A percentile compares a stretch with the other conserved stretches of the same genome.
These are phyloP conservation scores for Crocodylus rhombifer DNA, from an alignment of 2,797 vertebrate species.

Conservation along the genomic window DNA sequence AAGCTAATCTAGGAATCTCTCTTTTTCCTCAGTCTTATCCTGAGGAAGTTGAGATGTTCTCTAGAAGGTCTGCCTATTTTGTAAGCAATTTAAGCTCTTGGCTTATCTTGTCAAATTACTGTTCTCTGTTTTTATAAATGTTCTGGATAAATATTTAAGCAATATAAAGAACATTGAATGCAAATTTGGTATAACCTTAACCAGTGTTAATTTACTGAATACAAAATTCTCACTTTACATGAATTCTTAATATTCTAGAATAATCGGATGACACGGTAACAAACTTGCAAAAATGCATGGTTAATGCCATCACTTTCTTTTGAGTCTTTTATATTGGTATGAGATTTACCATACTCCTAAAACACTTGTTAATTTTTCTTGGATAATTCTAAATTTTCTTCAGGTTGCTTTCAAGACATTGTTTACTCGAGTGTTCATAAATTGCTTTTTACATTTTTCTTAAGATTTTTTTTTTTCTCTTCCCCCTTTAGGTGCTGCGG, in stretches of 20 bases:
- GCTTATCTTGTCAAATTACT: neutral
- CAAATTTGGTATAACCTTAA: neutral
- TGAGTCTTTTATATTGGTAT: neutral
- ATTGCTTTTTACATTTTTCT: neutral
- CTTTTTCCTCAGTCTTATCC: neutral
- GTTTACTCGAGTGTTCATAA: neutral
- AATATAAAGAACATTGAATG: neutral
- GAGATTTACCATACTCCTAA: neutral
- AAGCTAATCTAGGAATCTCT: too few species aligned
- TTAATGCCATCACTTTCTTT: neutral
- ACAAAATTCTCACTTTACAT: neutral
- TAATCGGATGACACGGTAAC: too few species aligned
- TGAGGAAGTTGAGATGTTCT: too few species aligned
- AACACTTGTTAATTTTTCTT: neutral
- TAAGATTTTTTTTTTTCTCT: neutral
- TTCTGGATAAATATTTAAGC: neutral
- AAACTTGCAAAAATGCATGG: neutral
- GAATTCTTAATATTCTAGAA: neutral
- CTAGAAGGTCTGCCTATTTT: too few species aligned
- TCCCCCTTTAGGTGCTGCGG: slow-evolving; percentile 82
- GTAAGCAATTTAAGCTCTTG: neutral
- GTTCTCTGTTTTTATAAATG: neutral
- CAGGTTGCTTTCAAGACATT: neutral
- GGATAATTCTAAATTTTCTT: neutral
- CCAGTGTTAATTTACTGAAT: neutral